These are phyloP conservation scores for Hyalella azteca DNA, from an alignment of 2,888 invertebrate species.

Conservation along the genomic window DNA sequence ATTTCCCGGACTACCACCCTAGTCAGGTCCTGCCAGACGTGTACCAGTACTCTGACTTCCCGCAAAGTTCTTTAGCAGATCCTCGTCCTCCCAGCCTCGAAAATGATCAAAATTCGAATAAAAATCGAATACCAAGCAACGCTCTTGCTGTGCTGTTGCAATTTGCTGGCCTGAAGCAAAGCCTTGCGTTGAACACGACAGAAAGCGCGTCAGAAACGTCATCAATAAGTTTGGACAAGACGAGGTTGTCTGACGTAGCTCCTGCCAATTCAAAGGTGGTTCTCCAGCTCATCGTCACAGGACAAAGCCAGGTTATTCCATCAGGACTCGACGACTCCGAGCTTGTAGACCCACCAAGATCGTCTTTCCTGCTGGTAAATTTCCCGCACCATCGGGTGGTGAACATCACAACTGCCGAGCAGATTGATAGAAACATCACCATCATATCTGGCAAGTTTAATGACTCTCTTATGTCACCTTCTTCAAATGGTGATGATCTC, in stretches of 20 bases:
- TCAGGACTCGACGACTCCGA: background rate
- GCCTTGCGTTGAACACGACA: background rate
- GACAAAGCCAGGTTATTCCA: background rate
- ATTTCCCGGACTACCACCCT: background rate
- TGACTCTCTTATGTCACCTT: background rate
- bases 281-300: background rate
- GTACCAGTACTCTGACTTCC: background rate
- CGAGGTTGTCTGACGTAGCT: background rate
- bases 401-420: background rate
- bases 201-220: background rate
- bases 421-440: background rate
- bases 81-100: background rate
- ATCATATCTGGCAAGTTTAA: background rate
- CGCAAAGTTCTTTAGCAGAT: background rate
- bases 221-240: background rate
- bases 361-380: background rate
- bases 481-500: background rate
- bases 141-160: background rate
- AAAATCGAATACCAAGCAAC: background rate
- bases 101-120: background rate
- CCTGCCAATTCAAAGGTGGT: background rate
- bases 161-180: conserved; percentile 16
- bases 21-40: conserved; percentile 1
- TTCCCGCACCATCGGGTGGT: conserved; percentile 1
- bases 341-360: background rate